These are phyloP conservation scores for Columba janthina DNA, from an alignment of 2,113 vertebrate genomes.

Conservation along the genomic window DNA sequence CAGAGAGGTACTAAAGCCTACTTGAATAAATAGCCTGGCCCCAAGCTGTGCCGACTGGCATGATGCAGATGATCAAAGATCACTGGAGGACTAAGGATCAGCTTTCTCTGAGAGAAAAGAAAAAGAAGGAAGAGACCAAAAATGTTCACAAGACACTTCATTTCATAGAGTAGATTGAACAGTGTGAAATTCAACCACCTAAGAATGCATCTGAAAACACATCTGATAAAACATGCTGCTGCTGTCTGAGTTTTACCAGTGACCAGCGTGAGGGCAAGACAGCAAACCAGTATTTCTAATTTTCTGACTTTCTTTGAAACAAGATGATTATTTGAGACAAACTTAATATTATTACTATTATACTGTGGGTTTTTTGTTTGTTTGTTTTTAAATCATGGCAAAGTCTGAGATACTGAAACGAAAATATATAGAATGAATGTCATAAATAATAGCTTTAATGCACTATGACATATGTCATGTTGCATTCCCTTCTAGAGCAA, in stretches of 20 bases:
- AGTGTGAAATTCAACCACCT: conserved; percentile 12
- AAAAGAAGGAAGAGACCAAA: background rate
- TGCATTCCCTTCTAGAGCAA: background rate
- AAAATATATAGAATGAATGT: background rate
- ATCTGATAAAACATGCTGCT: background rate
- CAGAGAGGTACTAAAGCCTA: background rate
- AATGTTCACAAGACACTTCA: background rate
- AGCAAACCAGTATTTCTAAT: background rate
- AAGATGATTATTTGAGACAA: background rate
- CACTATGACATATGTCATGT: background rate
- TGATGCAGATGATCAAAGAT: background rate
- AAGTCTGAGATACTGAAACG: background rate
- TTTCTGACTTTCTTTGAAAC: background rate
- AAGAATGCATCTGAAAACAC: background rate
- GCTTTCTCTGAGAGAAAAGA: background rate
- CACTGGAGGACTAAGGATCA: background rate
- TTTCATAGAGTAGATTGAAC: background rate
- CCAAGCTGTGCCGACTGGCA: background rate
- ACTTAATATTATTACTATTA: background rate
- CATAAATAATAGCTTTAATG: background rate
- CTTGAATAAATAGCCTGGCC: background rate
- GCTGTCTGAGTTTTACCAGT: background rate
- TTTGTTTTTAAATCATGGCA: background rate
- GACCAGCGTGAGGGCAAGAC: background rate
- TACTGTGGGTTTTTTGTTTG: background rate